phyloP scores from a whole-genome alignment of 2,113 vertebrate genomes.

The Meleagris gallopavo region DNA sequence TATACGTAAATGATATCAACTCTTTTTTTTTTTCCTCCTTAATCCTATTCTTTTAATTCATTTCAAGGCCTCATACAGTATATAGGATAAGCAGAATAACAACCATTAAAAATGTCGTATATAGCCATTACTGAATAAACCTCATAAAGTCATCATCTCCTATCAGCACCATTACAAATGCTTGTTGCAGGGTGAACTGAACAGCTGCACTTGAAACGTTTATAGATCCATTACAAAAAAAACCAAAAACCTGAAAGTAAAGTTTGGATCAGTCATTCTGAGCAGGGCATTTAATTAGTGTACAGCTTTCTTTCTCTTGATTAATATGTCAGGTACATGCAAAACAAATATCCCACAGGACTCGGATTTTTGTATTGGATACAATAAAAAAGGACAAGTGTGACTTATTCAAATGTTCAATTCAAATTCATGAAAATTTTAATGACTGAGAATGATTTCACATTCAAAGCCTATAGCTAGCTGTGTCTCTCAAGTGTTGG shows the following conservation, averaged over 20 bases:
- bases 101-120: not conserved
- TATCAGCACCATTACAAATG: fast-evolving
- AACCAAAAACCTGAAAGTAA: not conserved
- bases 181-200: not conserved
- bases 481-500: no score
- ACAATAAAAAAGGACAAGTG: not conserved
- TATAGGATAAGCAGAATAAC: not conserved
- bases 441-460: not conserved
- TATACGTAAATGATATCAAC: not conserved
- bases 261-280: not conserved
- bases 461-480: not conserved
- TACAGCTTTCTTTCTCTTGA: not conserved
- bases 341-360: not conserved
- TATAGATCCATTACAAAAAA: not conserved
- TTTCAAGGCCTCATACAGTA: not conserved
- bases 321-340: not conserved
- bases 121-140: not conserved
- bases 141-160: not conserved
- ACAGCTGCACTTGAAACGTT: not conserved
- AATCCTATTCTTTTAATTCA: not conserved
- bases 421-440: not conserved
- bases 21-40: not conserved
- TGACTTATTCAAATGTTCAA: not conserved
- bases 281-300: not conserved
- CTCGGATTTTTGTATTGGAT: not conserved